A percentile compares a stretch with the other conserved stretches of the same genome.
phyloP scores from a whole-genome alignment of 2,113 vertebrate genomes.

The Anarrhichthys ocellatus region DNA sequence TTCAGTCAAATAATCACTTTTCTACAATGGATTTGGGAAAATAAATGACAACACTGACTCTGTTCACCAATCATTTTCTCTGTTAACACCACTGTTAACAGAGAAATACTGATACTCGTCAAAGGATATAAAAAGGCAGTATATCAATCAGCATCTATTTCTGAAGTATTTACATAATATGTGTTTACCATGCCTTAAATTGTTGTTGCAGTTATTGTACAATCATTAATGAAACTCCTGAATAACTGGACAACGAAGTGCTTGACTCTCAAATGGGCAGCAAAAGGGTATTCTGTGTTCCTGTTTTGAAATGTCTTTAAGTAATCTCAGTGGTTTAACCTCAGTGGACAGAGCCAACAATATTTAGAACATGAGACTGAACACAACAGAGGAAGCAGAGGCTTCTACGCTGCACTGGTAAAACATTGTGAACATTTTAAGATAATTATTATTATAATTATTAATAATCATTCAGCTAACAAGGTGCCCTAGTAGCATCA shows the following conservation, averaged over 20 bases:
- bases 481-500: background rate
- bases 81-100: background rate
- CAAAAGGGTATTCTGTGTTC: background rate
- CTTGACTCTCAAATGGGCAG: background rate
- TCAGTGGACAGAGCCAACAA: background rate
- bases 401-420: background rate
- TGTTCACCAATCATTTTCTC: background rate
- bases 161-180: background rate
- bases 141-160: background rate
- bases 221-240: background rate
- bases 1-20: background rate
- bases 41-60: background rate
- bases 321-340: background rate
- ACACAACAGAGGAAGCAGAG: background rate
- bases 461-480: background rate
- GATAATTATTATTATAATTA: background rate
- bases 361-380: background rate
- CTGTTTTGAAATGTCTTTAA: background rate
- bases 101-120: too few relatives aligned
- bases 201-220: slow-evolving; percentile 1
- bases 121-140: background rate
- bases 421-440: background rate
- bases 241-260: background rate
- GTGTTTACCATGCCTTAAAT: slow-evolving; percentile 19
- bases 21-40: background rate